phyloP scores from a whole-genome alignment of 2,888 invertebrate genomes.

The Sesamia inferens region DNA sequence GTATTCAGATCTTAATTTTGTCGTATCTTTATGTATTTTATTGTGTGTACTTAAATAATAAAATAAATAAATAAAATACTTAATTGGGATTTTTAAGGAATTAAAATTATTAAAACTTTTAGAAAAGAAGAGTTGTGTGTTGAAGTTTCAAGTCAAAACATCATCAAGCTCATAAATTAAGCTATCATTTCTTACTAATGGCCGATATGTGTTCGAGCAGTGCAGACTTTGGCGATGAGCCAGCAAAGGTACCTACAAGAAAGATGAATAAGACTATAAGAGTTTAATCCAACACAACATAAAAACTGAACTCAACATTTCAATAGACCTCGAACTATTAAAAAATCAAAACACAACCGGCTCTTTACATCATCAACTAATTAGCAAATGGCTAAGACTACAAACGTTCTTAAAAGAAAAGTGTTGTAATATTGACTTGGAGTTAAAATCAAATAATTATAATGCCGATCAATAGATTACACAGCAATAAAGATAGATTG shows the following conservation, averaged over 20 bases:
- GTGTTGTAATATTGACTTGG: constrained; percentile 49
- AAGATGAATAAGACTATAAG: constrained; percentile 2
- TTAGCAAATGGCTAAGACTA: constrained; percentile 21
- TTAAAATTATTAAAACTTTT: no score
- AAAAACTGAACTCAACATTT: neutral
- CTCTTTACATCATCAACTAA: constrained; percentile 15
- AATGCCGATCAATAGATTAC: constrained; percentile 60
- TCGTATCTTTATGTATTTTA: no score
- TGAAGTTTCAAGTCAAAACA: neutral
- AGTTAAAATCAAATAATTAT: constrained; percentile 59
- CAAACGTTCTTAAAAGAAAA: constrained; percentile 17
- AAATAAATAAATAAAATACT: no score
- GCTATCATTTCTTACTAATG: constrained; percentile 32
- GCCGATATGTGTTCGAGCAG: constrained; percentile 16
- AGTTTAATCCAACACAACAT: constrained; percentile 19
- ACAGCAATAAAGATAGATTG: constrained; percentile 60
- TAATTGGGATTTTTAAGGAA: no score
- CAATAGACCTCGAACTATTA: neutral
- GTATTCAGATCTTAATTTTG: no score
- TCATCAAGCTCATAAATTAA: constrained; percentile 27
- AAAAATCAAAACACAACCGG: constrained; percentile 2
- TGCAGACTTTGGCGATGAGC: constrained; percentile 24
- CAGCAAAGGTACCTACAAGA: constrained; percentile 17
- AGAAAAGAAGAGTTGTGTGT: neutral
- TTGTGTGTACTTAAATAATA: no score